Evolutionary conservation across 2,888 invertebrate species (phyloP).

Genomic region (Tryphoninae sp.): DNA sequence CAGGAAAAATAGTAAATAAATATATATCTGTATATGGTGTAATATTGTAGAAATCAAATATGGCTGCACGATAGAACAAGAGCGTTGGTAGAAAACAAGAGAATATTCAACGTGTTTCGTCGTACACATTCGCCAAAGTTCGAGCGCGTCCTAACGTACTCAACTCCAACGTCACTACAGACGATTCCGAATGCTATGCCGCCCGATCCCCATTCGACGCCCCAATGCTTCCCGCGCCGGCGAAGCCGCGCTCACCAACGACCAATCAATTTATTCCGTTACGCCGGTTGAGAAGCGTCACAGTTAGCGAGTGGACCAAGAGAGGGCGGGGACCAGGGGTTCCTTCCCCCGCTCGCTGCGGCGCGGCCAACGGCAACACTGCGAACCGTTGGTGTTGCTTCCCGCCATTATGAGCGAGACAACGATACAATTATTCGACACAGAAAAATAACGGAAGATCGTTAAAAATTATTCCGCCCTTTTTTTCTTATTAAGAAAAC

Average conservation of each 20-base stretch:
- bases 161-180: constrained; percentile 38
- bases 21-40: neutral
- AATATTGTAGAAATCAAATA: neutral
- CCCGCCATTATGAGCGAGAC: constrained; percentile 63
- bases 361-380: neutral
- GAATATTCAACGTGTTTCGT: neutral
- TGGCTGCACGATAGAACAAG: neutral
- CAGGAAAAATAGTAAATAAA: neutral
- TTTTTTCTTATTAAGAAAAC: no score
- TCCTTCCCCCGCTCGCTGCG: neutral
- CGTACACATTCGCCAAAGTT: constrained; percentile 26
- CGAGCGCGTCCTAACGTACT: constrained; percentile 47
- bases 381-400: constrained; percentile 42
- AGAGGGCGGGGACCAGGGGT: constrained; percentile 13
- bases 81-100: neutral
- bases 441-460: constrained; percentile 14
- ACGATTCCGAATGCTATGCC: constrained; percentile 47
- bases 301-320: constrained; percentile 50
- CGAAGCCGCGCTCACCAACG: constrained; percentile 37
- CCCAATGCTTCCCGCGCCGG: constrained; percentile 32
- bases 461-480: neutral
- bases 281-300: constrained; percentile 42
- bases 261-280: constrained; percentile 63
- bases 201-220: neutral
- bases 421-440: constrained; percentile 47